Evolutionary conservation across 1,140 invertebrate genomes (phyloP), one percentile per base, ranked within the genome.

Genomic region (Drosophila kohkoa): DNA sequence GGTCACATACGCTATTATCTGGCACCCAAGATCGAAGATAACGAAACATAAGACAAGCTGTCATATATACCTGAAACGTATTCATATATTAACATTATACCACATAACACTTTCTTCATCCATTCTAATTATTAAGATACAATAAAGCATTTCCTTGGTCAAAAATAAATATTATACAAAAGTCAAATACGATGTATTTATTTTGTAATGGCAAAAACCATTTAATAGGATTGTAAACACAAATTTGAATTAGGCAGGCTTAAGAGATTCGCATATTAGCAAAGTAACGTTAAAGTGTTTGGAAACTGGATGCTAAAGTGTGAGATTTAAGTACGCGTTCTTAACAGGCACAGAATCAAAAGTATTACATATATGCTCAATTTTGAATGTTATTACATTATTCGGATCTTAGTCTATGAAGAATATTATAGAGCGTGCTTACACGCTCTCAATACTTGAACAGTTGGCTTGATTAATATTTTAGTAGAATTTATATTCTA

Each of bases 1-100:
- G 99, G 99, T 0, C 97, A 99, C 89, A 97, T 99, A 82, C 95
- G 98, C 55, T 99, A 99, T 93, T 99, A 99, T 93, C 93, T 99
- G 79, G 99, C 99, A 49, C 99, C 99, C 15, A 99, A 99, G 93
- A 99, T 99, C 91, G 99, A 99, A 93, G 99, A 99, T 80, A 90
- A 92, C 57, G 91, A 92, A 59, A 92, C 89, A 81, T 92, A 92
- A 54, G 41, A 38, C 13, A n/a, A 38, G 6, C 20, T 16, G 7
- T 28, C 32, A 46, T 8, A 6, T n/a, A 45, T n/a, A 45, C 5
- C 13, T 35, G 38, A 54, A 45, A 45, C 41, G 57, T 80, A 52
- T 45, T 74, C 54, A 75, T 75, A 75, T 75, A 75, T 75, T 80
- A 77, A 80, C 63, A 57, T 60, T 25, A 25, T 52, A 68, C 13